Evolutionary conservation across 2,888 invertebrate species (phyloP).

Genomic region (Erpobdella octoculata): DNA sequence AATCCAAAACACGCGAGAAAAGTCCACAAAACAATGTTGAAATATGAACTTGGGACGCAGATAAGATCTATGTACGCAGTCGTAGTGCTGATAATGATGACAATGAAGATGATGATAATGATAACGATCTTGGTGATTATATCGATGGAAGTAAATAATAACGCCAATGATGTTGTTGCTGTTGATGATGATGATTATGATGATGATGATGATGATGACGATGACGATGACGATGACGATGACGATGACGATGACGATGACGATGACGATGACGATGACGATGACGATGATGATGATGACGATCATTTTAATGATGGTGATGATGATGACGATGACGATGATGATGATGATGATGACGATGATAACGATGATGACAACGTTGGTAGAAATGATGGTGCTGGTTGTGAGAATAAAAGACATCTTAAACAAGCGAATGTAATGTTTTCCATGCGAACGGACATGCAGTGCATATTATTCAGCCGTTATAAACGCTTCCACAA

Average conservation of each 20-base stretch:
- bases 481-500: too few species aligned
- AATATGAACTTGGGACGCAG: too few species aligned
- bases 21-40: too few species aligned
- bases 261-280: slow-evolving; percentile 7
- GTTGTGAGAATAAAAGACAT: not conserved
- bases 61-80: too few species aligned
- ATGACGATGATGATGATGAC: not conserved
- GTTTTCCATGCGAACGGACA: too few species aligned
- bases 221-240: not conserved
- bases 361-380: not conserved
- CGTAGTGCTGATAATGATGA: slow-evolving; percentile 8
- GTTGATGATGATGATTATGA: slow-evolving; percentile 9
- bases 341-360: slow-evolving; percentile 19
- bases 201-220: slow-evolving; percentile 16
- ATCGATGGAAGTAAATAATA: not conserved
- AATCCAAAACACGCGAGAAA: too few species aligned
- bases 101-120: not conserved
- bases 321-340: slow-evolving; percentile 12
- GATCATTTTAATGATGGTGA: not conserved
- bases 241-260: slow-evolving; percentile 14
- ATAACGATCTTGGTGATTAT: not conserved
- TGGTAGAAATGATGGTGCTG: not conserved
- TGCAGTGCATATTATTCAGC: too few species aligned
- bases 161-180: not conserved
- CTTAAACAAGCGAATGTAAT: not conserved